Evolutionary conservation across 1,140 invertebrate species (phyloP).

Genomic region (Sitodiplosis mosellana): DNA sequence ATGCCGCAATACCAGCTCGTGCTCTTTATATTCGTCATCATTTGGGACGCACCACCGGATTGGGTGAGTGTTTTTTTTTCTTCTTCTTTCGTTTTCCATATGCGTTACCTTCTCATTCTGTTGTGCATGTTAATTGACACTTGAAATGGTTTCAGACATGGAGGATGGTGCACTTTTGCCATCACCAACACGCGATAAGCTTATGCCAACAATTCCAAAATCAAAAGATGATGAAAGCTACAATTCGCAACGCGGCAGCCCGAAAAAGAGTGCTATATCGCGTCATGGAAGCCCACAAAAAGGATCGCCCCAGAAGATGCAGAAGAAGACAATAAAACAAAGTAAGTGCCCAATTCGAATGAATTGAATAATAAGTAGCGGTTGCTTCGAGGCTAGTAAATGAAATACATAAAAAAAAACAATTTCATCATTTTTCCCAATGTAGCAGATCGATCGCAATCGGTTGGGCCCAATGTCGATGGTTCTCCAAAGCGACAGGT

Average conservation of each 20-base stretch:
- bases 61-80: slow-evolving; percentile 27
- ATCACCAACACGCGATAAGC: slow-evolving; percentile 48
- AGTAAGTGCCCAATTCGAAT: neutral
- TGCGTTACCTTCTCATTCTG: too few species aligned
- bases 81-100: too few species aligned
- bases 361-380: neutral
- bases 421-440: neutral
- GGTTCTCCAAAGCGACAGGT: slow-evolving; percentile 57
- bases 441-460: slow-evolving; percentile 43
- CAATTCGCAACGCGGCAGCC: slow-evolving; percentile 17
- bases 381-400: too few species aligned
- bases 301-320: slow-evolving; percentile 37
- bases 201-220: slow-evolving; percentile 44
- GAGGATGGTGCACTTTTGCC: slow-evolving; percentile 38
- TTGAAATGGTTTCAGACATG: slow-evolving; percentile 12
- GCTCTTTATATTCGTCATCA: slow-evolving; percentile 43
- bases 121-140: neutral
- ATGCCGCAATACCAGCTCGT: slow-evolving; percentile 29
- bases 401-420: too few species aligned
- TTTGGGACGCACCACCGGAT: slow-evolving; percentile 47
- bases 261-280: slow-evolving; percentile 22
- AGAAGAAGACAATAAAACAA: slow-evolving; percentile 35
- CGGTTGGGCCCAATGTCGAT: slow-evolving; percentile 38
- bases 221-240: slow-evolving; percentile 33
- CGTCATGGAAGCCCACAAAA: slow-evolving; percentile 24